Evolutionary conservation across 2,888 invertebrate genomes (phyloP), one percentile per base, ranked within the genome.

Genomic region (Acheta domesticus): DNA sequence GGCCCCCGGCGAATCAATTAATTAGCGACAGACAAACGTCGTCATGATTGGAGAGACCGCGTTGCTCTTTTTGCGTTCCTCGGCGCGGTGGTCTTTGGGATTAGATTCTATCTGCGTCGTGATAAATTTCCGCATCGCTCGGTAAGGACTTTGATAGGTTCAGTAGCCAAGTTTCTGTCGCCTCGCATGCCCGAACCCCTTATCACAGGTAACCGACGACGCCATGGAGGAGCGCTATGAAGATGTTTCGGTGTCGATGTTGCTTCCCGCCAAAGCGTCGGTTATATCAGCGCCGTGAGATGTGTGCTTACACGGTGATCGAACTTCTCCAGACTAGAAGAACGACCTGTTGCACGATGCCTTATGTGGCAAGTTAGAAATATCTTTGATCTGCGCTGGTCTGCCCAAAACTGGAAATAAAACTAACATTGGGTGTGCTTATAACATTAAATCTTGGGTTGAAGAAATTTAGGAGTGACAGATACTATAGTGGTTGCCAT

Each of bases 1-100:
- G 62, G 8, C 62, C 14, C 4, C 62, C 3, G 16, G 62, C 62
- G n/a, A n/a, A 62, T 62, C 62, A 62, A 62, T 62, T 62, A 62
- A 62, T 62, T 62, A 62, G 62, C 62, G 62, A 62, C 62, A 62
- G 62, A 62, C 62, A 62, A 62, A 62, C 62, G n/a, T n/a, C n/a
- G 62, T 62, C 62, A 62, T 62, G 62, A 62, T 62, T 62, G 62
- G 62, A 62, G 62, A 14, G 62, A 16, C 62, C 16, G 14, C 16
- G 16, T 62, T 62, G 14, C 62, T 62, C n/a, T 12, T 62, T 62
- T 62, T 14, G n/a, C 62, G n/a, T 62, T 62, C 62, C 62, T 3
- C 62, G 62, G 62, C n/a, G 62, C 62, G 62, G 62, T 62, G 62
- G 62, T 62, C 62, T 62, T 62, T n/a, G n/a, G n/a, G 62, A 62